Base-by-base conservation (phyloP, 1,140 invertebrate genomes). In the Caenorhabditis latens region DNA sequence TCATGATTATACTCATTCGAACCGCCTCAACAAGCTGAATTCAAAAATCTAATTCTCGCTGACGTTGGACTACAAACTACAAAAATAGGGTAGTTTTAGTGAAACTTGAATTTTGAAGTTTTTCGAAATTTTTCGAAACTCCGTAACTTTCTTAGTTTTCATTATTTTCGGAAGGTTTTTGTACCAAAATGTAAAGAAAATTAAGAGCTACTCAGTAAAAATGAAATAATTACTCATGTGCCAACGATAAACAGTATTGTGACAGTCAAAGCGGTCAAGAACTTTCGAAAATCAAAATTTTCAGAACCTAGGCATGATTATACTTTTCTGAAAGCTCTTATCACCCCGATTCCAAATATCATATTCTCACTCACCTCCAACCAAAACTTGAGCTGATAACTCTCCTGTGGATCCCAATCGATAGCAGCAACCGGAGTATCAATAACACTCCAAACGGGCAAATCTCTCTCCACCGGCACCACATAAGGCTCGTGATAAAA, bases 401-500 rank as follows among this genome's bases (percentile, higher is more conserved):
- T 50, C 13, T 85, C 84, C 14, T 84, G 11, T 19, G 90, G 90
- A 86, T 91, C 90, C 86, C 87, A 87, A 82, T 91, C 90, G 21
- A 91, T 65, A 32, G 90, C 90, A 50, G 87, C 50, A 24, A 91
- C 79, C 48, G 87, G 86, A 11, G 90, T 91, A 21, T 87, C 85
- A 83, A 90, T 86, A 65, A 89, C 63, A n/a, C 86, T 84, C 53
- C 89, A 88, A 14, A 90, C 13, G 9, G 84, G 75, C 14, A 86
- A 42, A 55, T 86, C 86, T 87, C 89, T 48, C 58, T 88, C 82
- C 21, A 91, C 43, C 19, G 79, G 57, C 13, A 92, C 86, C 61
- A 89, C 89, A 71, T 93, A 93, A 14, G 91, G 91, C 50, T 90
- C 86, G 19, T 88, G 85, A 71, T 86, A 88, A 55, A 91, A 90